Evolutionary conservation across 2,797 vertebrate species (phyloP).

Genomic region (Diplodus puntazzo): DNA sequence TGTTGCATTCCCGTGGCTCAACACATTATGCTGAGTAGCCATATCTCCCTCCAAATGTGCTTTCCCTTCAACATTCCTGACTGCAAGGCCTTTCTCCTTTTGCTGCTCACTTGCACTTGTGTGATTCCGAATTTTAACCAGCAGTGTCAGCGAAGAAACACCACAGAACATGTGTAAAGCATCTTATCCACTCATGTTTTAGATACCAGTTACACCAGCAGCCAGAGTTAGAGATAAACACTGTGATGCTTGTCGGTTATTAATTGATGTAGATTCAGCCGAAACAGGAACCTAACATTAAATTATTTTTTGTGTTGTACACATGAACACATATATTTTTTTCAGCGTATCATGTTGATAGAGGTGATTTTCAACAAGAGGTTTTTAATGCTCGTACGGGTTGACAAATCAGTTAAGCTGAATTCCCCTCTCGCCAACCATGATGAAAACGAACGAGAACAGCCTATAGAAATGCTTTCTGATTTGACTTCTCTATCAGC

Average conservation of each 20-base stretch:
- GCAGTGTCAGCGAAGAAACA: slow-evolving; percentile 52
- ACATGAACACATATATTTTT: neutral
- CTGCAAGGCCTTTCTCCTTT: slow-evolving; percentile 61
- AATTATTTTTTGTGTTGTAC: neutral
- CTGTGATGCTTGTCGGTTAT: neutral
- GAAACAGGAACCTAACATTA: neutral
- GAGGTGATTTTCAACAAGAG: neutral
- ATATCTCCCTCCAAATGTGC: slow-evolving; percentile 51
- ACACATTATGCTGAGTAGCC: slow-evolving; percentile 53
- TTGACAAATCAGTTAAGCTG: neutral
- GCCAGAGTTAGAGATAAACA: neutral
- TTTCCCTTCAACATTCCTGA: slow-evolving; percentile 56
- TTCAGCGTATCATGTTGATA: neutral
- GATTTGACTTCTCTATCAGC: neutral
- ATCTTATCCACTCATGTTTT: slow-evolving; percentile 27
- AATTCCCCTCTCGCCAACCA: neutral
- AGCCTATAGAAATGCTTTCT: neutral
- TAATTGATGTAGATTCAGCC: neutral
- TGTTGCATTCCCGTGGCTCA: slow-evolving; percentile 36
- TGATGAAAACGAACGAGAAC: slow-evolving; percentile 2
- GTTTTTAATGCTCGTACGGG: neutral
- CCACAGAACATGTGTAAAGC: slow-evolving; percentile 36
- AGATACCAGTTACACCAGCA: slow-evolving; percentile 11
- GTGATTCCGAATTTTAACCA: slow-evolving; percentile 53
- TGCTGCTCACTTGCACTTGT: slow-evolving; percentile 56